A percentile compares a stretch with the other conserved stretches of the same genome.
Evolutionary conservation across 1,140 invertebrate species (phyloP).

Genomic region (Hyposmocoma kahamanoa): DNA sequence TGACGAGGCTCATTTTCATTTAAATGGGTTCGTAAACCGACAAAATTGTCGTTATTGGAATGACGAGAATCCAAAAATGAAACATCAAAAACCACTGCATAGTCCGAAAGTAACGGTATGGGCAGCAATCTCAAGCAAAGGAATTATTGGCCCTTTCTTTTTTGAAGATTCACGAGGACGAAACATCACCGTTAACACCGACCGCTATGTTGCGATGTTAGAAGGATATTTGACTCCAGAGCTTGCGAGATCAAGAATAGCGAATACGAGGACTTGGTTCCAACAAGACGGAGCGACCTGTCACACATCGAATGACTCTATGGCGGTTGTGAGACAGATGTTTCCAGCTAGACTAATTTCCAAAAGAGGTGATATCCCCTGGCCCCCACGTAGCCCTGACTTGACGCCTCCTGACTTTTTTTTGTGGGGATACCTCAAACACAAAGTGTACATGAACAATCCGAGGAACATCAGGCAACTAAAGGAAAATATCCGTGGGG

Average conservation of each 20-base stretch:
- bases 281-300: conserved; percentile 28
- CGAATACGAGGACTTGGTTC: conserved; percentile 24
- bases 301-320: conserved; percentile 20
- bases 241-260: conserved; percentile 26
- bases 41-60: too few species aligned
- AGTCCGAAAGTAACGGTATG: conserved; percentile 30
- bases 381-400: too few species aligned
- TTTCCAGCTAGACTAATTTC: conserved; percentile 27
- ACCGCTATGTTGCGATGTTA: conserved; percentile 28
- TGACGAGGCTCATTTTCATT: too few species aligned
- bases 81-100: conserved; percentile 41
- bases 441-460: too few species aligned
- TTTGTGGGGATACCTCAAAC: too few species aligned
- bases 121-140: conserved; percentile 18
- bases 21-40: too few species aligned
- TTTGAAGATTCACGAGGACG: conserved; percentile 18
- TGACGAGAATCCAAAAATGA: too few species aligned
- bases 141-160: conserved; percentile 34
- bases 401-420: too few species aligned
- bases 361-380: too few species aligned
- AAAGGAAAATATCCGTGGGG: too few species aligned
- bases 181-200: conserved; percentile 28
- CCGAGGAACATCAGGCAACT: too few species aligned
- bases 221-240: conserved; percentile 21
- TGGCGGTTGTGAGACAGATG: conserved; percentile 18